Percentiles rank a stretch among this genome's conserved stretches.
These are phyloP conservation scores for Ciona savignyi DNA, from an alignment of 23 tunicate genomes.

Conservation along the genomic window DNA sequence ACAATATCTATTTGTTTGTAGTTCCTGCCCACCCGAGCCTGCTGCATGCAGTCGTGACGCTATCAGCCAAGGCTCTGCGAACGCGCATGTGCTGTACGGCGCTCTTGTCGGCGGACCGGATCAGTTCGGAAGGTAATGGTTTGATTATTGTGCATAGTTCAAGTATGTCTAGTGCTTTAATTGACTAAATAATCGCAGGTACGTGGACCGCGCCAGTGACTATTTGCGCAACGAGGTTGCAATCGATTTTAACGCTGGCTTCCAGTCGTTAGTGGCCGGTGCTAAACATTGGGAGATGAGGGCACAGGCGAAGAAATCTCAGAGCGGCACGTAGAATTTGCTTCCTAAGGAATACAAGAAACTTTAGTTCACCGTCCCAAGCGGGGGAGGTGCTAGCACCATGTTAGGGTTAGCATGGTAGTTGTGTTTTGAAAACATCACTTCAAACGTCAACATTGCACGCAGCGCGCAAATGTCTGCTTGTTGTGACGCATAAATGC, in stretches of 20 bases:
- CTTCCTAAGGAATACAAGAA: too few species aligned
- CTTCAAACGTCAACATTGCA: too few species aligned
- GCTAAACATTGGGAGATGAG: background rate
- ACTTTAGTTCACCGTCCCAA: too few species aligned
- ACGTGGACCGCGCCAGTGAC: conserved; percentile 8
- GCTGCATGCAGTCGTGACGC: background rate
- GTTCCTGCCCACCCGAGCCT: background rate
- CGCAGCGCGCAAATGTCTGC: too few species aligned
- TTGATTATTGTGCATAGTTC: background rate
- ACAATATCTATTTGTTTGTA: too few species aligned
- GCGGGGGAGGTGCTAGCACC: too few species aligned
- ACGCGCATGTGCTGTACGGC: background rate
- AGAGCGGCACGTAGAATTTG: background rate
- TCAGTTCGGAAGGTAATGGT: conserved; percentile 1
- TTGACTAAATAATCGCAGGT: background rate
- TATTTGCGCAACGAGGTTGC: background rate
- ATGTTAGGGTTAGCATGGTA: too few species aligned
- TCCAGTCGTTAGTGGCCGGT: conserved; percentile 4
- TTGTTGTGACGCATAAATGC: too few species aligned
- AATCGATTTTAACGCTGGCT: conserved; percentile 7
- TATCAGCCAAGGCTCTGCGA: background rate
- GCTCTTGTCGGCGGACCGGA: conserved; percentile 4
- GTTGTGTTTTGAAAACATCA: too few species aligned
- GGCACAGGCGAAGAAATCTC: background rate
- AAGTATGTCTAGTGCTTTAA: background rate